Percentiles rank a stretch among this genome's conserved stretches.
phyloP scores from a whole-genome alignment of 2,888 invertebrate species.

The Protula sp. region DNA sequence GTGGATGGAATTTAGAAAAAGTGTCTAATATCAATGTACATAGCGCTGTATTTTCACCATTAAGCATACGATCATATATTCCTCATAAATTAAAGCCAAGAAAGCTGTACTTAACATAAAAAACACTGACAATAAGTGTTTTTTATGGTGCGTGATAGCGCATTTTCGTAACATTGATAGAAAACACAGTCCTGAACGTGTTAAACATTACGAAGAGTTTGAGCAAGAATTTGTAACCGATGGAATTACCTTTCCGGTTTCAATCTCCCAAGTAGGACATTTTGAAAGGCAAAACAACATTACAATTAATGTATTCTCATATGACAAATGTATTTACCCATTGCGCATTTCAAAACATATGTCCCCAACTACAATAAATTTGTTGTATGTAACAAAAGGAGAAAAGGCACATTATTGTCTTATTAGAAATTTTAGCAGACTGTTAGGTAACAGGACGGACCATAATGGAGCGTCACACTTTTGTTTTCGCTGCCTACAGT shows the following conservation, averaged over 20 bases:
- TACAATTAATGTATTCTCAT: slow-evolving; percentile 14
- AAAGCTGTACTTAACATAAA: slow-evolving; percentile 24
- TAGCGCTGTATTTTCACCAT: slow-evolving; percentile 18
- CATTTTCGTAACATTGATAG: too few species aligned
- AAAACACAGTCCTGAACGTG: too few species aligned
- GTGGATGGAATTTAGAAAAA: neutral
- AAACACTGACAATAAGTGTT: slow-evolving; percentile 25
- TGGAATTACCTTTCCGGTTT: slow-evolving; percentile 13
- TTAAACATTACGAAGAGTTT: slow-evolving; percentile 8
- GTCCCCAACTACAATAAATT: slow-evolving; percentile 4
- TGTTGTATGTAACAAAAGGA: slow-evolving; percentile 9
- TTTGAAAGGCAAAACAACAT: slow-evolving; percentile 19
- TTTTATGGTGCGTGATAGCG: slow-evolving; percentile 23
- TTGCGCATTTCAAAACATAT: slow-evolving; percentile 10
- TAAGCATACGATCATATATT: slow-evolving; percentile 17
- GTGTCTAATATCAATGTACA: slow-evolving; percentile 3
- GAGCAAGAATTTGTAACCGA: slow-evolving; percentile 5
- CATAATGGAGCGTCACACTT: neutral
- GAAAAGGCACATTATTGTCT: slow-evolving; percentile 14
- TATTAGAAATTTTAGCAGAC: slow-evolving; percentile 12
- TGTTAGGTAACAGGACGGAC: neutral
- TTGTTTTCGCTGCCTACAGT: slow-evolving; percentile 14
- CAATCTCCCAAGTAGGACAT: slow-evolving; percentile 8
- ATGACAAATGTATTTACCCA: slow-evolving; percentile 13
- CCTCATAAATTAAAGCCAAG: slow-evolving; percentile 13